phyloP scores from a whole-genome alignment of 2,113 vertebrate genomes.

The Malurus melanocephalus region DNA sequence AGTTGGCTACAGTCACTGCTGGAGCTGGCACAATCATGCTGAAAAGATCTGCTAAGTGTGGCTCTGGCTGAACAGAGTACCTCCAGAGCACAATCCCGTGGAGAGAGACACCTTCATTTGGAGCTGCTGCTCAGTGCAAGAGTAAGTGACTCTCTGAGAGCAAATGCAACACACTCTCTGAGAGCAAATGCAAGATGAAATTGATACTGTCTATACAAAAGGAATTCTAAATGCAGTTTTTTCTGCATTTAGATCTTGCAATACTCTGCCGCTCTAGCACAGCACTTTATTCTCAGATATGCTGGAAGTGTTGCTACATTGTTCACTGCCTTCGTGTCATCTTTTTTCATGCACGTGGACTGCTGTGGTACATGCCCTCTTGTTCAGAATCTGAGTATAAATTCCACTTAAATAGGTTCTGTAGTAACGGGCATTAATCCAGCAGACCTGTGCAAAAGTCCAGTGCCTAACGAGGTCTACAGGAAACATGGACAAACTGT shows the following conservation, averaged over 20 bases:
- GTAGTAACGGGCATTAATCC: not conserved
- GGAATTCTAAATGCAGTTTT: not conserved
- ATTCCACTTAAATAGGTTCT: not conserved
- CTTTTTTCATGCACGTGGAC: not conserved
- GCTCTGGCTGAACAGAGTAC: not conserved
- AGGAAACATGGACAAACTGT: not conserved
- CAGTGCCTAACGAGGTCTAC: accelerated
- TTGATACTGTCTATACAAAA: not conserved
- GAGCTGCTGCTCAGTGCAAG: not conserved
- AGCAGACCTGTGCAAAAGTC: not conserved
- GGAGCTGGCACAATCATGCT: not conserved
- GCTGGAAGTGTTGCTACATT: not conserved
- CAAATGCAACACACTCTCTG: not conserved
- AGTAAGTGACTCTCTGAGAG: not conserved
- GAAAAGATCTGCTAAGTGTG: accelerated
- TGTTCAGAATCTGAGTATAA: not conserved
- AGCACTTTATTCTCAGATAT: not conserved
- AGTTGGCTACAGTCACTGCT: not conserved
- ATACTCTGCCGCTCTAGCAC: not conserved
- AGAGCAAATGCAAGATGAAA: not conserved
- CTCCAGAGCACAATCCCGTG: accelerated
- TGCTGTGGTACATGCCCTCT: not conserved
- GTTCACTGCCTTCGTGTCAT: not conserved
- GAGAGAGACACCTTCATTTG: not conserved
- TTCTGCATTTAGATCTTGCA: not conserved